phyloP scores from a whole-genome alignment of 2,888 invertebrate genomes.

The Limnephilus lunatus region DNA sequence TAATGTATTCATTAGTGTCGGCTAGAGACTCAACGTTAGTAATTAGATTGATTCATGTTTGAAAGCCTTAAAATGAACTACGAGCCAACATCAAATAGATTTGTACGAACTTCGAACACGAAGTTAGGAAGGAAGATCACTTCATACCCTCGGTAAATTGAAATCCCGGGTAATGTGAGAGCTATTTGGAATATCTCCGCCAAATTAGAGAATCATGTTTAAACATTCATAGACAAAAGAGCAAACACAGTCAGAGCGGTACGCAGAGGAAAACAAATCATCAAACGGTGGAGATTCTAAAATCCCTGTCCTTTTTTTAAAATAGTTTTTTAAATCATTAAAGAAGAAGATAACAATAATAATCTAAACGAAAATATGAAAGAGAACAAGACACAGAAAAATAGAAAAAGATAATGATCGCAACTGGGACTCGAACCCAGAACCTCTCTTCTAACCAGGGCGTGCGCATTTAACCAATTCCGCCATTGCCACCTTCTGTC shows the following conservation, averaged over 20 bases:
- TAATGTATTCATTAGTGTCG: neutral
- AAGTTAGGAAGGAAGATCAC: conserved; percentile 6
- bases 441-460: no score
- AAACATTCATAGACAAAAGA: conserved; percentile 15
- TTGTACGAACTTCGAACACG: conserved; percentile 2
- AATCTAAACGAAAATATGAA: no score
- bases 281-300: neutral
- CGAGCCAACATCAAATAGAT: neutral
- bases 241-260: neutral
- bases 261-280: neutral
- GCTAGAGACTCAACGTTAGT: neutral
- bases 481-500: no score
- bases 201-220: conserved; percentile 30
- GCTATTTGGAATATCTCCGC: conserved; percentile 23
- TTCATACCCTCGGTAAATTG: conserved; percentile 6
- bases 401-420: no score
- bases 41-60: conserved; percentile 7
- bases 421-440: no score
- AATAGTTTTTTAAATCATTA: no score
- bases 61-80: neutral
- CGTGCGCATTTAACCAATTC: no score
- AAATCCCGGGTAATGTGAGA: conserved; percentile 24
- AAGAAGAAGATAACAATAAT: no score
- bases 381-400: no score
- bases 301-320: neutral